Base-by-base conservation (phyloP, 2,797 vertebrate genomes). In the Vultur gryphus region DNA sequence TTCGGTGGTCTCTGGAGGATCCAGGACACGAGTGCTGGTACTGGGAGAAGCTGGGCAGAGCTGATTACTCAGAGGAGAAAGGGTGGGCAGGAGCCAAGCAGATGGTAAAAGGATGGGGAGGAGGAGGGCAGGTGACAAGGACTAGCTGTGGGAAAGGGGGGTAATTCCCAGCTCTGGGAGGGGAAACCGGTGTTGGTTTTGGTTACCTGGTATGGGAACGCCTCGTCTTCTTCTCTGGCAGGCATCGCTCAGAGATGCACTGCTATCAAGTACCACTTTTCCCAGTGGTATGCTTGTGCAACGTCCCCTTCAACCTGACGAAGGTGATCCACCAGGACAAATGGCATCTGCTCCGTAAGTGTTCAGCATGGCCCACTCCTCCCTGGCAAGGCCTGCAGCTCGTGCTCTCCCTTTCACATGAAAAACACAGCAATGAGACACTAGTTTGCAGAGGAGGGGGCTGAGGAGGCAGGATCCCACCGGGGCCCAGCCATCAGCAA, bases 301-400 rank as follows among this genome's bases (percentile, higher is more conserved):
- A 99, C 97, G 98, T 99, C 95, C 98, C 98, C 16, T 98, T 99
- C 94, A 99, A 99, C 97, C 97, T 99, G 94, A 99, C 98, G 41
- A 98, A 98, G 91, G 98, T 97, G 80, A 99, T 99, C 88, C 98
- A 99, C 55, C 98, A 99, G 97, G 98, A 99, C 6, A 98, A 99
- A 96, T 98, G 98, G 98, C 98, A 99, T 89, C 98, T 99, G 85
- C 97, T 99, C 72, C 98, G 97, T 99, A 97, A 98, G 98, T 97
- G 85, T 41, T 73, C 73, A 35, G 54, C 14, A 61, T 37, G 25
- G 54, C 52, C 51, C 39, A 25, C 9, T 37, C 52, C 26, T 65
- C 26, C 26, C 16, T 43, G 44, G 10, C 3, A 3, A 48, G 18
- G 58, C 37, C 25, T 4, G 5, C 0, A 8, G 43, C 20, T 43